Conservation (phyloP, 1,140 invertebrate species). For the Heliconius hermathena region DNA sequence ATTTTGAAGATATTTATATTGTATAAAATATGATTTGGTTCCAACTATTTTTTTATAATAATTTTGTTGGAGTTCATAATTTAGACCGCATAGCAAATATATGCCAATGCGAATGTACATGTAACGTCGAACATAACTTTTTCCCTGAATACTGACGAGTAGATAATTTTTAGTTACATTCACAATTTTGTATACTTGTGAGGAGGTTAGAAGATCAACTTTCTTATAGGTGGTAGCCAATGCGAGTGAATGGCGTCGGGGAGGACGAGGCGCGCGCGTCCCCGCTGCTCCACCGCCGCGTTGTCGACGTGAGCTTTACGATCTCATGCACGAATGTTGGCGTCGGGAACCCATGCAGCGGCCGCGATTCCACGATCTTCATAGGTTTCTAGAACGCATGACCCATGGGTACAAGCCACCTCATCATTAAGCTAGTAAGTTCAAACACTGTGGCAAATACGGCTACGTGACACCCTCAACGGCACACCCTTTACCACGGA, state of each 20-base stretch:
- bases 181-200: not conserved
- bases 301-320: conserved; percentile 95
- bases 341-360: conserved; percentile 91
- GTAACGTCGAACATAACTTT: not conserved
- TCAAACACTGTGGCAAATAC: not conserved
- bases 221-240: conserved; percentile 85
- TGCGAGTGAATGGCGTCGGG: conserved; percentile 84
- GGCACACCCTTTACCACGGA: not conserved
- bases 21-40: not conserved
- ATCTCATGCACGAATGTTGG: conserved; percentile 97
- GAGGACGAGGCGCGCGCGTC: conserved; percentile 62
- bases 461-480: not conserved
- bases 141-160: not conserved
- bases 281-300: conserved; percentile 90
- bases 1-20: not conserved
- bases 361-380: conserved; percentile 95
- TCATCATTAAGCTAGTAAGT: conserved; percentile 45
- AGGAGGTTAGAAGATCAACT: not conserved
- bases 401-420: conserved; percentile 90
- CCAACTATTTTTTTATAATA: not conserved
- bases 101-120: not conserved
- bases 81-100: not conserved
- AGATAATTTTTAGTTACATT: not conserved
- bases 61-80: not conserved
- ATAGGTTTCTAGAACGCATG: conserved; percentile 95